Evolutionary conservation across 2,797 vertebrate genomes (phyloP).

Genomic region (Benthosema pterotum): DNA sequence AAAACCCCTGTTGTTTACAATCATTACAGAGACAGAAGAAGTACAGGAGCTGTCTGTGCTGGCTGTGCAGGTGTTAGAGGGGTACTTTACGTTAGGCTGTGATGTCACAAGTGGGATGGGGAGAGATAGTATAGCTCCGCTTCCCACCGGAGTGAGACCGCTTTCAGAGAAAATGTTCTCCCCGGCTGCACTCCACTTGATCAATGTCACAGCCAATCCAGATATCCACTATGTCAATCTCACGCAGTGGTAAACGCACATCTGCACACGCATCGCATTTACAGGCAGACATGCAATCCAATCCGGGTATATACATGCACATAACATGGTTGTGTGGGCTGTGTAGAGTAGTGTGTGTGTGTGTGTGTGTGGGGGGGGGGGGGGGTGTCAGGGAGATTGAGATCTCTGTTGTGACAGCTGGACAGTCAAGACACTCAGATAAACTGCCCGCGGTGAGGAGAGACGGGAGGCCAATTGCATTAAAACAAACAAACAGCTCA

Average conservation of each 20-base stretch:
- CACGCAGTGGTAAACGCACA: constrained; percentile 8
- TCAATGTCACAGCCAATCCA: constrained; percentile 66
- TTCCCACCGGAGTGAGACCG: constrained; percentile 22
- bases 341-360: constrained; percentile 15
- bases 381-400: constrained; percentile 59
- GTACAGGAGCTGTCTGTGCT: constrained; percentile 11
- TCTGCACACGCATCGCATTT: constrained; percentile 15
- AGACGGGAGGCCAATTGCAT: constrained; percentile 63
- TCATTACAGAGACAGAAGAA: constrained; percentile 14
- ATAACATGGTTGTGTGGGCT: constrained; percentile 41
- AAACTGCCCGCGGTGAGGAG: constrained; percentile 67
- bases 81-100: no score
- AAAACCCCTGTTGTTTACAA: constrained; percentile 15
- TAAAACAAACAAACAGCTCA: constrained; percentile 73
- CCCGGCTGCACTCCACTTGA: constrained; percentile 61
- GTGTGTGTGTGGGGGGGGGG: constrained; percentile 26
- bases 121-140: constrained; percentile 22
- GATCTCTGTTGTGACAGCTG: constrained; percentile 83
- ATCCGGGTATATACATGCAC: constrained; percentile 38
- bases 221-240: constrained; percentile 49
- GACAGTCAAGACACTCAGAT: constrained; percentile 75
- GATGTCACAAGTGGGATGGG: constrained; percentile 20
- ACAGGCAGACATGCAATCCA: constrained; percentile 25
- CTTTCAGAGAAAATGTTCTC: constrained; percentile 52
- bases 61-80: not conserved